These are phyloP conservation scores for Mola mola DNA, from an alignment of 2,113 vertebrate species.

Conservation along the genomic window DNA sequence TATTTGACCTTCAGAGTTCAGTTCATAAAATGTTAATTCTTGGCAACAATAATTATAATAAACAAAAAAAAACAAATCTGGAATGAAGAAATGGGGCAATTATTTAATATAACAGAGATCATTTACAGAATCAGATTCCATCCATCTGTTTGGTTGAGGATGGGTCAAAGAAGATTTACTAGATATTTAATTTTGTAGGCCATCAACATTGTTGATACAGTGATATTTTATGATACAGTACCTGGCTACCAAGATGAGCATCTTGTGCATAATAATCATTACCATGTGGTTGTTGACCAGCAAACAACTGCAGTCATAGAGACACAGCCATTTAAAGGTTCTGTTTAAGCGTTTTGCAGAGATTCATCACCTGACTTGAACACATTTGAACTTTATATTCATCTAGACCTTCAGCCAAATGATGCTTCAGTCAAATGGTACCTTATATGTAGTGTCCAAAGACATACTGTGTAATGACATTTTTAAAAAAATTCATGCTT, in stretches of 20 bases:
- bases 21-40: constrained; percentile 23
- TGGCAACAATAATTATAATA: constrained; percentile 64
- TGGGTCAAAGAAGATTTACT: constrained; percentile 2
- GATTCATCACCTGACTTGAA: too few species aligned
- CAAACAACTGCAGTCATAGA: not conserved
- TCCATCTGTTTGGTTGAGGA: not conserved
- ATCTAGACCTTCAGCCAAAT: too few species aligned
- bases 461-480: too few species aligned
- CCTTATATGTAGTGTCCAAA: too few species aligned
- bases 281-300: too few species aligned
- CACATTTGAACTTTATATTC: too few species aligned
- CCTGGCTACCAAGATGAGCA: not conserved
- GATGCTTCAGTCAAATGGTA: too few species aligned
- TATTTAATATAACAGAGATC: not conserved
- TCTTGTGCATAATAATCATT: not conserved
- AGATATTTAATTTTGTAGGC: constrained; percentile 5
- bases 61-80: too few species aligned
- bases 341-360: too few species aligned
- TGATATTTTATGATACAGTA: not conserved
- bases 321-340: not conserved
- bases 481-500: too few species aligned
- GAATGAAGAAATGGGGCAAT: constrained; percentile 6
- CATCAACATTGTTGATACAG: too few species aligned
- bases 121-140: not conserved
- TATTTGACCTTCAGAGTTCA: constrained; percentile 7